phyloP scores from a whole-genome alignment of 2,113 vertebrate genomes.

The Pedionomus torquatus region DNA sequence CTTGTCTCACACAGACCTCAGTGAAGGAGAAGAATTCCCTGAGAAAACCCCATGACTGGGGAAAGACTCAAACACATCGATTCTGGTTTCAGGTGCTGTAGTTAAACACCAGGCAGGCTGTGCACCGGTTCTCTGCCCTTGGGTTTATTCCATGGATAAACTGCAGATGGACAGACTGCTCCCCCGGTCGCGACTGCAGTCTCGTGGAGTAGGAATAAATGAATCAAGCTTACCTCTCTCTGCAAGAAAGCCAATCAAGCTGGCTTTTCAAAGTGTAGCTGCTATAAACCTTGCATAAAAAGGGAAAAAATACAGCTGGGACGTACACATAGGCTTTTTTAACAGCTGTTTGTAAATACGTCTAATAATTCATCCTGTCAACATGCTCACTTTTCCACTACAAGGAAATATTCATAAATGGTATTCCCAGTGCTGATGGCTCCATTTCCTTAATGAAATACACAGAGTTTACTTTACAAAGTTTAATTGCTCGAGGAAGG shows the following conservation, averaged over 20 bases:
- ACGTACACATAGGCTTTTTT: background rate
- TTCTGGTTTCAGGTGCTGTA: background rate
- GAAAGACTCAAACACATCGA: background rate
- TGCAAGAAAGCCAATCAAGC: slow-evolving; percentile 6
- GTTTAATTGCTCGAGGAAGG: slow-evolving; percentile 70
- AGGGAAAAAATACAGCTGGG: background rate
- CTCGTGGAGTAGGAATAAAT: background rate
- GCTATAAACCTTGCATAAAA: background rate
- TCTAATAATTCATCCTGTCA: slow-evolving; percentile 65
- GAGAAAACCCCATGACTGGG: background rate
- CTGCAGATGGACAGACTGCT: background rate
- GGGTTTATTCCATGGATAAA: background rate
- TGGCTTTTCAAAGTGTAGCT: background rate
- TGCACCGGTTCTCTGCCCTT: background rate
- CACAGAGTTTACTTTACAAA: slow-evolving; percentile 70
- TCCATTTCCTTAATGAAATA: slow-evolving; percentile 76
- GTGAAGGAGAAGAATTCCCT: background rate
- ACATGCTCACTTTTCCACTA: slow-evolving; percentile 5
- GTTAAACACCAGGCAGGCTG: background rate
- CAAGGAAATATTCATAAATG: slow-evolving; percentile 29
- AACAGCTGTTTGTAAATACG: slow-evolving; percentile 69
- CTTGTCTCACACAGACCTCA: background rate
- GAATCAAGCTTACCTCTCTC: background rate
- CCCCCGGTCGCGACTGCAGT: background rate
- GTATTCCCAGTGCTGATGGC: slow-evolving; percentile 53